These are phyloP conservation scores for Chloropsis cyanopogon DNA, from an alignment of 2,113 vertebrate species.

Conservation along the genomic window DNA sequence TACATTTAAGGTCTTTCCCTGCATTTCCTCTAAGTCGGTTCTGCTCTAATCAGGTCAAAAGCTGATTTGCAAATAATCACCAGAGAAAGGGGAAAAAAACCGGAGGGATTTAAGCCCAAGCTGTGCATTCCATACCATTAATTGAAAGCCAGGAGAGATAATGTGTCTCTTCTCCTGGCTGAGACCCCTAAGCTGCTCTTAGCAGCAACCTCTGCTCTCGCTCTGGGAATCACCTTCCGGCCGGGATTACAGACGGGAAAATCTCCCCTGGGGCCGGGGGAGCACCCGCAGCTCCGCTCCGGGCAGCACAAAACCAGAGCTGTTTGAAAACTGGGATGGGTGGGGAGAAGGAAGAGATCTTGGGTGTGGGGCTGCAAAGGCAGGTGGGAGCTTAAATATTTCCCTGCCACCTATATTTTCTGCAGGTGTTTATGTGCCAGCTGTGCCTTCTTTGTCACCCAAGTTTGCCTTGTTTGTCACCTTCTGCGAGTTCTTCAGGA, in stretches of 20 bases:
- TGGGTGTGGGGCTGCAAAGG: rapidly evolving
- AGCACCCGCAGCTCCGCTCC: rapidly evolving
- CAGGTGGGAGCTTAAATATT: not conserved
- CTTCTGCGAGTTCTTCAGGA: rapidly evolving
- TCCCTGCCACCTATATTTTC: not conserved
- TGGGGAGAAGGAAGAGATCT: rapidly evolving
- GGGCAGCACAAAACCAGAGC: not conserved
- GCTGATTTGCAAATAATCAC: conserved; percentile 73
- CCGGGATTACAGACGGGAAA: not conserved
- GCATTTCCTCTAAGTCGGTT: conserved; percentile 9
- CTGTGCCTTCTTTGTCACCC: not conserved
- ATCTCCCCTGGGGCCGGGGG: not conserved
- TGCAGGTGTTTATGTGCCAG: rapidly evolving
- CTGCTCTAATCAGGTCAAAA: conserved; percentile 65
- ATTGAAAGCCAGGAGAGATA: conserved; percentile 66
- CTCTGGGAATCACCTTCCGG: not conserved
- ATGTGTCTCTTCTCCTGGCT: not conserved
- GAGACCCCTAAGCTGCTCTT: conserved; percentile 44
- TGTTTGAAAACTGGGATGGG: not conserved
- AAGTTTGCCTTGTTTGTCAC: not conserved
- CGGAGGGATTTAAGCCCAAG: conserved; percentile 1
- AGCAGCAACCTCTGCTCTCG: not conserved
- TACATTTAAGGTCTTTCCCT: not conserved
- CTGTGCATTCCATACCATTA: conserved; percentile 69
- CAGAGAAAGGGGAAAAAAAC: not conserved